Percentiles rank a stretch among this genome's conserved stretches.
Evolutionary conservation across 2,888 invertebrate genomes (phyloP).

Genomic region (Drosophila prostipennis): DNA sequence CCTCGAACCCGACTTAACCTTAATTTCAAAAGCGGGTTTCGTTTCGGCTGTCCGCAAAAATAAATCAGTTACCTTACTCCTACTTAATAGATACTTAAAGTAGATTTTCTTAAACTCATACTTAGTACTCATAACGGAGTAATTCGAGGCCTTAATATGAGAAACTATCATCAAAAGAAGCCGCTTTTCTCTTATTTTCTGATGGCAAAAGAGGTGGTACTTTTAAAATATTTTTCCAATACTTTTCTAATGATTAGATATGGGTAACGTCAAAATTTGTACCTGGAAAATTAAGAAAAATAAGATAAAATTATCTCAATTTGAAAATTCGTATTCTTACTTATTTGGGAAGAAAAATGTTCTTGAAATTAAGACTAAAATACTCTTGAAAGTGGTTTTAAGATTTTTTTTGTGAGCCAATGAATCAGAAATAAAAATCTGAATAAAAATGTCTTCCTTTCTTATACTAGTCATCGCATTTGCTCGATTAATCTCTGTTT

Average conservation of each 20-base stretch:
- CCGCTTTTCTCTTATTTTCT: neutral
- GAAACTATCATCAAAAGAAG: neutral
- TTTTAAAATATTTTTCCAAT: neutral
- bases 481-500: constrained; percentile 8
- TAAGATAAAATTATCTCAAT: too few species aligned
- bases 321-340: too few species aligned
- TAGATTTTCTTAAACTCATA: too few species aligned
- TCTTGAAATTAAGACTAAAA: too few species aligned
- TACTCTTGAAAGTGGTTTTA: too few species aligned
- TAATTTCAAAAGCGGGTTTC: constrained; percentile 1
- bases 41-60: neutral
- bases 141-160: neutral
- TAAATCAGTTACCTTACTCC: constrained; percentile 7
- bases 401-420: too few species aligned
- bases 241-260: too few species aligned
- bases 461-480: neutral
- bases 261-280: too few species aligned
- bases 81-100: constrained; percentile 1
- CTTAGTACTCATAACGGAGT: neutral
- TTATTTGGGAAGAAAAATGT: too few species aligned
- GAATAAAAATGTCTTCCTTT: neutral
- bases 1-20: neutral
- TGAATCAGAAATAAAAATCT: too few species aligned
- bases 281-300: too few species aligned
- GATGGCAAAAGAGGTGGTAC: neutral